Base-by-base conservation (phyloP, 2,888 invertebrate genomes). In the Eutolmus rufibarbis region DNA sequence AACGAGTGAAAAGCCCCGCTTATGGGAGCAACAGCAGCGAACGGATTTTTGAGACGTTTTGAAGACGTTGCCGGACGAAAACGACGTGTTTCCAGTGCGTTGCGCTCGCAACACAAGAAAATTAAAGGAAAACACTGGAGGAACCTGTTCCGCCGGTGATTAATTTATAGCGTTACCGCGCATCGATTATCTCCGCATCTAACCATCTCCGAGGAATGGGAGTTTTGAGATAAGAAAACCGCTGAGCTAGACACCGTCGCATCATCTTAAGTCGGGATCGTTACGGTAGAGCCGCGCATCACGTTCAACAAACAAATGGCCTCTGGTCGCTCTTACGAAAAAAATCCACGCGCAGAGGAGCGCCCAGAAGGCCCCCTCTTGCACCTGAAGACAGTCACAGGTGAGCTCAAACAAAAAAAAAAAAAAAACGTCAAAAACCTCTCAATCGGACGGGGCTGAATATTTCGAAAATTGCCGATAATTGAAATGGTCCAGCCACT, bases 141-240 rank as follows among this genome's bases (percentile, higher is more conserved):
- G 46, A 85, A 85, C 85, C 85, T 85, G 85, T 85, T 85, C 74
- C 1, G 5, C 19, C 31, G n/a, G 43, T 85, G 85, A 85, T 85
- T 85, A 85, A 85, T 85, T 85, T 85, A 85, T 85, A 85, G 85
- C 74, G 74, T 85, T 74, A 46, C 82, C 85, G 74, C 40, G 74
- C 46, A 74, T 28, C 57, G 85, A 85, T 85, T 85, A 85, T 85
- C 85, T 74, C 28, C 85, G 85, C 46, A 85, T 85, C 85, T 85
- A 85, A 46, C 74, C 74, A 16, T 74, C 23, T 46, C 40, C 74
- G 74, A 9, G 66, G 82, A 66, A 74, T 74, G 46, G 85, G 51
- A 74, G 85, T 74, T 43, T 46, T 74, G n/a, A 85, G 85, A 74
- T 85, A 85, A 43, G 85, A 74, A 85, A 19, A 85, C 23, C 40